Evolutionary conservation across 2,797 vertebrate genomes (phyloP).

Genomic region (Labroides dimidiatus): DNA sequence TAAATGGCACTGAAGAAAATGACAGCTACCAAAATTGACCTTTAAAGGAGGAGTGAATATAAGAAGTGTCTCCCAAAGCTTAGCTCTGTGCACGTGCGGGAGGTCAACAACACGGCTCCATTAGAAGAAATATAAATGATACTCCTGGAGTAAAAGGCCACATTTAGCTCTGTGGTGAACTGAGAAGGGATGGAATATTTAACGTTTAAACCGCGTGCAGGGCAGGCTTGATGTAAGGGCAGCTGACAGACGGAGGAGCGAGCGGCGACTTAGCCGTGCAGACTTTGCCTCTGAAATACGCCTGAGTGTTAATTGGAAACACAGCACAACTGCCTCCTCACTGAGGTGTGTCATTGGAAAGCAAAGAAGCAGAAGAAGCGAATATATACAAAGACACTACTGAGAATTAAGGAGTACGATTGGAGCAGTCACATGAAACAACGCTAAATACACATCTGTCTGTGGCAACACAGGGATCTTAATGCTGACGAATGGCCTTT

Average conservation of each 20-base stretch:
- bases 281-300: constrained; percentile 58
- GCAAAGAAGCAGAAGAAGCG: constrained; percentile 66
- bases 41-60: constrained; percentile 74
- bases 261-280: constrained; percentile 28
- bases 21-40: constrained; percentile 77
- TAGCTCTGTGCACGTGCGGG: constrained; percentile 37
- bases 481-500: constrained; percentile 51
- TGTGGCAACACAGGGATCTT: constrained; percentile 26
- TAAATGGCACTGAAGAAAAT: constrained; percentile 78
- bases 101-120: constrained; percentile 69
- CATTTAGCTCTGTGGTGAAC: constrained; percentile 49
- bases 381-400: constrained; percentile 66
- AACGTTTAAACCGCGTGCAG: constrained; percentile 45
- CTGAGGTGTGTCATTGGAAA: constrained; percentile 72
- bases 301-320: constrained; percentile 79
- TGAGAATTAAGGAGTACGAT: constrained; percentile 53
- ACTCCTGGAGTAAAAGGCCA: constrained; percentile 54
- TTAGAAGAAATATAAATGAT: constrained; percentile 63
- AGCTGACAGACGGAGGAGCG: constrained; percentile 38
- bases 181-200: constrained; percentile 47
- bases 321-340: constrained; percentile 61
- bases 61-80: constrained; percentile 61
- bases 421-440: constrained; percentile 46
- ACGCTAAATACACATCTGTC: constrained; percentile 56
- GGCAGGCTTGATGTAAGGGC: constrained; percentile 33